phyloP scores from a whole-genome alignment of 53 echinoderm and acorn worm genomes.

The Mesocentrotus franciscanus region DNA sequence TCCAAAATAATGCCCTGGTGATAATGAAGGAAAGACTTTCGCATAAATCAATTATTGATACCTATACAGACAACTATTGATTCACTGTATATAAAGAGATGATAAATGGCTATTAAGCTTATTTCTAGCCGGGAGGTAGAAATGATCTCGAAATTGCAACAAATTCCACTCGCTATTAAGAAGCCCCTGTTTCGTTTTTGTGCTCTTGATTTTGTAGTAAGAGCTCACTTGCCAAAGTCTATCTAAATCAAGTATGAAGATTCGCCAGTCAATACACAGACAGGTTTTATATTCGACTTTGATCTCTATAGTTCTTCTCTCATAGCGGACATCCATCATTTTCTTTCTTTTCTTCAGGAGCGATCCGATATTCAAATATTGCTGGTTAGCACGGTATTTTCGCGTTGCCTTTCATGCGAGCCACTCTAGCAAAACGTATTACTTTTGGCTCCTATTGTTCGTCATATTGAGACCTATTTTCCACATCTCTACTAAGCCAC shows the following conservation, averaged over 20 bases:
- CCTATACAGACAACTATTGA: slow-evolving; percentile 20
- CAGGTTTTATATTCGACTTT: slow-evolving; percentile 4
- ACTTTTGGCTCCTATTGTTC: slow-evolving; percentile 53
- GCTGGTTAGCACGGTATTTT: slow-evolving; percentile 45
- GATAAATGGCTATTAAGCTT: slow-evolving; percentile 20
- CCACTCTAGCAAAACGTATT: slow-evolving; percentile 51
- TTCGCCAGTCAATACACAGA: background rate
- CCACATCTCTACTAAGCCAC: slow-evolving; percentile 54
- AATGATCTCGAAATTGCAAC: slow-evolving; percentile 61
- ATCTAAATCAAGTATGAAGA: slow-evolving; percentile 29
- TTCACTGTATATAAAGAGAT: background rate
- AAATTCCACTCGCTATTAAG: slow-evolving; percentile 55
- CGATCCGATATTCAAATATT: slow-evolving; percentile 48
- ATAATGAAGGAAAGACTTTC: background rate
- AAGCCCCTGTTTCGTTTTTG: slow-evolving; percentile 7
- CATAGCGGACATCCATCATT: slow-evolving; percentile 53
- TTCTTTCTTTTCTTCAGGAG: background rate
- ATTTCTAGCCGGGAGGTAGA: slow-evolving; percentile 49
- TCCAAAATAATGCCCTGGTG: background rate
- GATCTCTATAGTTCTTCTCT: slow-evolving; percentile 60
- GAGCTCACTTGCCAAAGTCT: background rate
- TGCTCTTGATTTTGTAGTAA: slow-evolving; percentile 6
- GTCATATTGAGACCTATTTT: slow-evolving; percentile 45
- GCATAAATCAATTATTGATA: slow-evolving; percentile 57
- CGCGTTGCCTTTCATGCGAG: background rate